Evolutionary conservation across 2,888 invertebrate genomes (phyloP), one percentile per base, ranked within the genome.

Genomic region (Gandaritis pyraliata): DNA sequence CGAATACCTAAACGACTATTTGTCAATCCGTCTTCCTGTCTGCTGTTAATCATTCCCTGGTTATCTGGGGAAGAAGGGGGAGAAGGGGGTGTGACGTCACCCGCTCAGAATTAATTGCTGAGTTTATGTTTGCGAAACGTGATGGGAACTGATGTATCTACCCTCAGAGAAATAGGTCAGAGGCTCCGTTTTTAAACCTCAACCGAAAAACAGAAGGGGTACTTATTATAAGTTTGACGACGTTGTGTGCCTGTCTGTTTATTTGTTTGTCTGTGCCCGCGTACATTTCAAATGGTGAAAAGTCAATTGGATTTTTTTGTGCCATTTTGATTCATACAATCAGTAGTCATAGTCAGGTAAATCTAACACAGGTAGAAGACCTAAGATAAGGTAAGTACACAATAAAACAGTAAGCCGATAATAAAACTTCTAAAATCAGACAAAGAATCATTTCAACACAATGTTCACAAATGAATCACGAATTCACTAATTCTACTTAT

Each of bases 1-100:
- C 89, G 83, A 89, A 91, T 91, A 87, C 91, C 90, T 85, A 87
- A 91, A 86, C 85, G 89, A 88, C 90, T 91, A 91, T 91, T 91
- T 90, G 91, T 91, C 90, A 90, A 89, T 90, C 88, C 86, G 87
- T 89, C 91, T 92, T 88, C 86, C 90, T 85, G 90, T 85, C 89
- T 88, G 82, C 85, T 85, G 86, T 90, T 90, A 92, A 91, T 91
- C 91, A 91, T 90, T 85, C 86, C 80, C 82, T 52, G 64, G 83
- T 85, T 86, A 86, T 86, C 83, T 82, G 80, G 78, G 77, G n/a
- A 69, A 78, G 77, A 7, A 69, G 60, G 75, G 73, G 70, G 70
- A 15, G 41, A 11, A 33, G 52, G 53, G 65, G 61, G 74, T 77
- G 77, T 76, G 76, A 83, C 88, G 89, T 88, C 88, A 87, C 89